These are phyloP conservation scores for Emys orbicularis DNA, from an alignment of 2,797 vertebrate species.

Conservation along the genomic window DNA sequence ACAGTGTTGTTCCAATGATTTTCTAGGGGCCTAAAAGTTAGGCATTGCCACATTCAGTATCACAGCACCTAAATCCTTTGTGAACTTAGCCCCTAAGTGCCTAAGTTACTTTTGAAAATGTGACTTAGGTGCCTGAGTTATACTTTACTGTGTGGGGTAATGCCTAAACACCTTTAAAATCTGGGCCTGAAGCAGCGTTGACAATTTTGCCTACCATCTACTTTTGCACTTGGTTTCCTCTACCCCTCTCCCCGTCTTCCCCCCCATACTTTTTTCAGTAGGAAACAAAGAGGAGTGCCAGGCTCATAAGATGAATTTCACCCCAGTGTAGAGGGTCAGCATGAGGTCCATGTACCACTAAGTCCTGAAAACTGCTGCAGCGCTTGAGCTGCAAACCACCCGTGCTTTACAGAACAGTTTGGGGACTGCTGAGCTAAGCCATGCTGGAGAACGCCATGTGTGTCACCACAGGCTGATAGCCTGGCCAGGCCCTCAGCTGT, in stretches of 20 bases:
- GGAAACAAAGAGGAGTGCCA: background rate
- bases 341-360: background rate
- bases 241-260: background rate
- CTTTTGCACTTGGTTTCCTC: background rate
- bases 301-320: background rate
- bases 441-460: background rate
- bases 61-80: background rate
- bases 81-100: background rate
- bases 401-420: fast-evolving
- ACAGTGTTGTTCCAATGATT: background rate
- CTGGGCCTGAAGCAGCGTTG: background rate
- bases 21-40: background rate
- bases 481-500: background rate
- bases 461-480: background rate
- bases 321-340: background rate
- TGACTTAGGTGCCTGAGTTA: background rate
- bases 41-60: background rate
- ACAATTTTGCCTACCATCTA: background rate
- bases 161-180: background rate
- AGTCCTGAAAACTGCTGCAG: background rate
- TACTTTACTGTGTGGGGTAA: background rate
- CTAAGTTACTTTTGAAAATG: background rate
- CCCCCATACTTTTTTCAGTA: background rate
- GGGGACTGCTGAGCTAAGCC: background rate
- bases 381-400: background rate